A percentile compares a stretch with the other conserved stretches of the same genome.
These are phyloP conservation scores for Rhizoglyphus robini DNA, from an alignment of 1,140 invertebrate genomes.

Conservation along the genomic window DNA sequence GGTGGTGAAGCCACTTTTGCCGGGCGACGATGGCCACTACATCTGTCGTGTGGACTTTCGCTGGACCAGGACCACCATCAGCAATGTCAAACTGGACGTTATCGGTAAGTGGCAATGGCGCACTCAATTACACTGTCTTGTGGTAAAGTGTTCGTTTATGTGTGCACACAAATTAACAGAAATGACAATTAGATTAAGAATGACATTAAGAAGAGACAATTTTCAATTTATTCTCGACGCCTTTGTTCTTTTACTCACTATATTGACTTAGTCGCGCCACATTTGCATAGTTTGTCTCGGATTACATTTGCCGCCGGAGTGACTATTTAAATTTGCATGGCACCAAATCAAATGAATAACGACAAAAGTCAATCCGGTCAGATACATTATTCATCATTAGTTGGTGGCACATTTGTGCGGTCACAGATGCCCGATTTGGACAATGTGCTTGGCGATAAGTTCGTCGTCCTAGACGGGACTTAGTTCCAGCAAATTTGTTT, in stretches of 20 bases:
- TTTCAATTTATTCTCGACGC: too few species aligned
- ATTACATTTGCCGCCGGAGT: neutral
- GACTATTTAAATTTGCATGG: neutral
- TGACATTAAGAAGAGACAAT: too few species aligned
- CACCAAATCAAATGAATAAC: neutral
- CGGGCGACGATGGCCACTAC: slow-evolving; percentile 6
- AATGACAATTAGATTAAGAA: too few species aligned
- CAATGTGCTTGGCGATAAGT: too few species aligned
- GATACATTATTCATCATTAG: slow-evolving; percentile 12
- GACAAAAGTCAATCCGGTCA: neutral
- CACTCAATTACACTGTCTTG: too few species aligned
- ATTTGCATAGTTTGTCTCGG: slow-evolving; percentile 11
- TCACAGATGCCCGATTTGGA: too few species aligned
- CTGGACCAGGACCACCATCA: slow-evolving; percentile 3
- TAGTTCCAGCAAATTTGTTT: too few species aligned
- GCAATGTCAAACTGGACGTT: slow-evolving; percentile 6
- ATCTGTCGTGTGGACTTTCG: slow-evolving; percentile 14
- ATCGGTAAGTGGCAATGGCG: slow-evolving; percentile 16
- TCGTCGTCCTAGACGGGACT: too few species aligned
- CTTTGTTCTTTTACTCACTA: neutral
- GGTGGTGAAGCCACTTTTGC: neutral
- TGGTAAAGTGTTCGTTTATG: too few species aligned
- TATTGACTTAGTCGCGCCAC: neutral
- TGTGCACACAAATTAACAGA: too few species aligned
- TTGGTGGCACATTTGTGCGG: neutral